Base-by-base conservation (phyloP, 2,888 invertebrate species). In the Torymus tubicola region DNA sequence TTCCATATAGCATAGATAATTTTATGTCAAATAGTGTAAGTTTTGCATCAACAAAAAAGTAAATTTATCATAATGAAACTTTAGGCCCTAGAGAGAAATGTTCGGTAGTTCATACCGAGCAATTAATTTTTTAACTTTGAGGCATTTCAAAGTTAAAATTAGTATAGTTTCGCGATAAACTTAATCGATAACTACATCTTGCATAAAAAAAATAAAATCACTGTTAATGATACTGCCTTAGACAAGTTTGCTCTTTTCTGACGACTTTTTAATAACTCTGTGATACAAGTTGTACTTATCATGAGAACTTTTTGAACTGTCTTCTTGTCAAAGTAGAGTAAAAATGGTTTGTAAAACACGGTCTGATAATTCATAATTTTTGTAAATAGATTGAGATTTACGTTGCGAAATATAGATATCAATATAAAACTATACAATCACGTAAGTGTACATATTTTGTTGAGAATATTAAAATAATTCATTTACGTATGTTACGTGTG, bases 71-170 rank as follows among this genome's bases (percentile, higher is more conserved):
- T 68, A 75, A 75, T 75, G 75, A 75, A 67, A 75, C 67, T 68
- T 67, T 60, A 14, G 60, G 68, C 75, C 68, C 31, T 60, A 13
- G 75, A 60, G 75, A 50, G 50, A 75, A 52, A 60, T 60, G n/a
- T 52, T 24, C 42, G 60, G n/a, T 16, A 53, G 52, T 52, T 60
- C 21, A 13, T 50, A 60, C 18, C 50, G 52, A 58, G 42, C 21
- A 67, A 74, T 75, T 68, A 75, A 58, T 75, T 60, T 71, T 75
- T 75, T 24, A 75, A 75, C 75, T 68, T 60, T 50, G n/a, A 60
- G 24, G 52, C 4, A 8, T 60, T 53, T 53, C 31, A 21, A 68
- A 75, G 60, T 75, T 75, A 75, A 75, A 75, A 75, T 75, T 67
- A 68, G 67, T 68, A 68, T 13, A 21, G n/a, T 21, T 58, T 64